Percentiles rank a stretch among this genome's conserved stretches.
Evolutionary conservation across 2,797 vertebrate species (phyloP).

Genomic region (Ctenopoma kingsleyae): DNA sequence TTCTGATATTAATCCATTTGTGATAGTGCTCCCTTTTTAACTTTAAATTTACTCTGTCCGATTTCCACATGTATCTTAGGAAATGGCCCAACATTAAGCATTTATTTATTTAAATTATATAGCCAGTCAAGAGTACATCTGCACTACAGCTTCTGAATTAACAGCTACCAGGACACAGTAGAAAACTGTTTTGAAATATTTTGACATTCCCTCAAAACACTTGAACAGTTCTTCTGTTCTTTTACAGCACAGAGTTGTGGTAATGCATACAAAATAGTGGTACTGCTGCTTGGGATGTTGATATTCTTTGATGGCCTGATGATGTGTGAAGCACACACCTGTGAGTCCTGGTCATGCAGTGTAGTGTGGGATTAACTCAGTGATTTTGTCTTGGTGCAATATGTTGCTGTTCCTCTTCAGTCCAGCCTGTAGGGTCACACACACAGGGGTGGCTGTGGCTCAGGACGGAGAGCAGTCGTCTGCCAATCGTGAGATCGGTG

Average conservation of each 20-base stretch:
- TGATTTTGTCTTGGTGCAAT: not conserved
- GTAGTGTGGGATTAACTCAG: slow-evolving; percentile 4
- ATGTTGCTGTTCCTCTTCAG: not conserved
- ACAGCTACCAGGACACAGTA: not conserved
- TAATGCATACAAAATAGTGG: not conserved
- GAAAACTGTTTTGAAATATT: not conserved
- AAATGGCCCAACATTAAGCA: not conserved
- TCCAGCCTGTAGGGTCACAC: not conserved
- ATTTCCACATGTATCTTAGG: not conserved
- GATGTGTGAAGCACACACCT: slow-evolving; percentile 43
- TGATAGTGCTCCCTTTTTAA: slow-evolving; percentile 16
- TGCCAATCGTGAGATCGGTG: too few species aligned
- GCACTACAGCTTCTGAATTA: slow-evolving; percentile 8
- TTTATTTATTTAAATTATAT: slow-evolving; percentile 14
- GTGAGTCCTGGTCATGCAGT: slow-evolving; percentile 18
- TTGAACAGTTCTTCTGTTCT: not conserved
- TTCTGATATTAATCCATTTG: slow-evolving; percentile 1
- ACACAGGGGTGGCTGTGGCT: too few species aligned
- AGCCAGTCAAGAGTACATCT: slow-evolving; percentile 8
- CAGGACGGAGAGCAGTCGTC: too few species aligned
- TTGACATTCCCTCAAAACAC: not conserved
- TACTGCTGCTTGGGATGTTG: not conserved
- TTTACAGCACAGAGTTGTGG: not conserved
- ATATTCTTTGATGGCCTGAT: slow-evolving; percentile 26
- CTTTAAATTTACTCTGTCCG: slow-evolving; percentile 1